A percentile compares a stretch with the other conserved stretches of the same genome.
Evolutionary conservation across 2,888 invertebrate species (phyloP).

Genomic region (Timandra comae): DNA sequence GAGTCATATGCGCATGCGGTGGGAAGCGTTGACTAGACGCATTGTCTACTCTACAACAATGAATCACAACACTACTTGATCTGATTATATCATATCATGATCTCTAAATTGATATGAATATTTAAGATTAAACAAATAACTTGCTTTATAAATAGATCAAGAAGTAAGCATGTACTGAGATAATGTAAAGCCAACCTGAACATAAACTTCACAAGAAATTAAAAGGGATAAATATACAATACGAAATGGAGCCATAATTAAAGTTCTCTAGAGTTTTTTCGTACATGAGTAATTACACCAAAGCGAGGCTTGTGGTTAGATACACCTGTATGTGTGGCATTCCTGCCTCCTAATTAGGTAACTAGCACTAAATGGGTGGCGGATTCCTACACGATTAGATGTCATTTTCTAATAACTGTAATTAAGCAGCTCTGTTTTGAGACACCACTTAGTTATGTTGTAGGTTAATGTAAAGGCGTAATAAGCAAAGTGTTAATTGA

Average conservation of each 20-base stretch:
- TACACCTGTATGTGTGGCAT: constrained; percentile 17
- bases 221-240: not conserved
- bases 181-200: too few species aligned
- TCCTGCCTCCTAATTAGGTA: constrained; percentile 16
- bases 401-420: constrained; percentile 10
- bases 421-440: constrained; percentile 2
- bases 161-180: constrained; percentile 4
- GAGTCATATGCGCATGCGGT: constrained; percentile 57
- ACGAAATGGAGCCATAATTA: constrained; percentile 4
- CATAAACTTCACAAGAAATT: too few species aligned
- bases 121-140: constrained; percentile 34
- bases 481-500: too few species aligned
- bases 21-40: constrained; percentile 64
- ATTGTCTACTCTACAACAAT: constrained; percentile 71
- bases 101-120: constrained; percentile 49
- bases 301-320: constrained; percentile 11
- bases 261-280: constrained; percentile 5
- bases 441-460: not conserved
- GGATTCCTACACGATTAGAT: constrained; percentile 14
- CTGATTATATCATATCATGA: constrained; percentile 61
- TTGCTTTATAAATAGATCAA: too few species aligned
- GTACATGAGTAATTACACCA: constrained; percentile 9
- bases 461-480: constrained; percentile 1
- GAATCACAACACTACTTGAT: constrained; percentile 57
- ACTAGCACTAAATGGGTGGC: constrained; percentile 14